A percentile compares a stretch with the other conserved stretches of the same genome.
These are phyloP conservation scores for Lypha dubia DNA, from an alignment of 2,888 invertebrate genomes.

Conservation along the genomic window DNA sequence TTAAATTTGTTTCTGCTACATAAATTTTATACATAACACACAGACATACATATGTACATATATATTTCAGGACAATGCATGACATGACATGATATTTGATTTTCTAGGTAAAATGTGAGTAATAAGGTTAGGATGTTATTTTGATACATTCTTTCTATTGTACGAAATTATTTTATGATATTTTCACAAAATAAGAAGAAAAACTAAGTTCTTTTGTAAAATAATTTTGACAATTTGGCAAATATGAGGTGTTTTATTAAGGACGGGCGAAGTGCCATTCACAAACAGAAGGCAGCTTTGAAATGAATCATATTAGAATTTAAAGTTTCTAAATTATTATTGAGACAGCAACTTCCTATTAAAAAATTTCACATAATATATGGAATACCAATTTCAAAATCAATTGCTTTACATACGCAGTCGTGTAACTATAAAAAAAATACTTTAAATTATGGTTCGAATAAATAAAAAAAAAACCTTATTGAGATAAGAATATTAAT, in stretches of 20 bases:
- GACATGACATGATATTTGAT: slow-evolving; percentile 21
- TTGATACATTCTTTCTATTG: not conserved
- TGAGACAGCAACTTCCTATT: slow-evolving; percentile 6
- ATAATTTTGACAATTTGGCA: not conserved
- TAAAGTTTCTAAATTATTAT: no score
- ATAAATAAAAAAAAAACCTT: not conserved
- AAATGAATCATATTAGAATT: no score
- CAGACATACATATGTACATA: no score
- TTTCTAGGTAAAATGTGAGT: slow-evolving; percentile 1
- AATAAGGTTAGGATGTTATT: slow-evolving; percentile 22
- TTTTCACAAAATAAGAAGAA: not conserved
- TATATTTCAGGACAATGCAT: slow-evolving; percentile 2
- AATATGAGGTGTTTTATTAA: no score
- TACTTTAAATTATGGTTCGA: not conserved
- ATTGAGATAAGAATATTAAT: not conserved
- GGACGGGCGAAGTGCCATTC: not conserved
- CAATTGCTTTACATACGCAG: not conserved
- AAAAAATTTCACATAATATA: not conserved
- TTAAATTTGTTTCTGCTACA: slow-evolving; percentile 6
- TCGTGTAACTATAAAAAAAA: not conserved
- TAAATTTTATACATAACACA: slow-evolving; percentile 27
- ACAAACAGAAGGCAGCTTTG: not conserved
- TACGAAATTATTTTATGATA: not conserved
- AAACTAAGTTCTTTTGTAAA: not conserved
- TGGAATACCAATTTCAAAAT: not conserved